Evolutionary conservation across 2,113 vertebrate genomes (phyloP).

Genomic region (Baryphthengus martii): DNA sequence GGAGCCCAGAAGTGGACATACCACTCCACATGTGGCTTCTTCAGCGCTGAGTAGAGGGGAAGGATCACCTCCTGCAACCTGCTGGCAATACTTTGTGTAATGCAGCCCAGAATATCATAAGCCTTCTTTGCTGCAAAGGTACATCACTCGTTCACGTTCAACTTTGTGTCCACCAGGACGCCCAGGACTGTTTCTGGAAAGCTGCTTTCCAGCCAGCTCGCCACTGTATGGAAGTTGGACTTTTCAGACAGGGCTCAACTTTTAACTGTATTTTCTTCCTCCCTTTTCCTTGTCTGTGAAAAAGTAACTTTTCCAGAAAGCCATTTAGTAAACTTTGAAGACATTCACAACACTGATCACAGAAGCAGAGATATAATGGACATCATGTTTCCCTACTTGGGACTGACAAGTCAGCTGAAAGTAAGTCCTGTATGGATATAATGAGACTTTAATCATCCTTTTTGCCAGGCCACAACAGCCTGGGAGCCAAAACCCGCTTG

Average conservation of each 20-base stretch:
- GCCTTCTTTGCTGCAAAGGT: background rate
- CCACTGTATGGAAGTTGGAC: background rate
- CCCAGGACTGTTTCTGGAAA: background rate
- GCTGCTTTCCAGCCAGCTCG: background rate
- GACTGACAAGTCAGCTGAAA: background rate
- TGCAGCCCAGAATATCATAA: background rate
- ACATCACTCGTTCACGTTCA: background rate
- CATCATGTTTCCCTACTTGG: background rate
- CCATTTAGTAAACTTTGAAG: background rate
- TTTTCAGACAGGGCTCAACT: background rate
- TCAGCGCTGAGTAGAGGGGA: background rate
- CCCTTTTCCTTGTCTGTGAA: background rate
- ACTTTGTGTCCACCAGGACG: background rate
- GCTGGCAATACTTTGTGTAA: background rate
- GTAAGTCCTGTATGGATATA: background rate
- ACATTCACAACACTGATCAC: background rate
- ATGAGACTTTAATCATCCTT: background rate
- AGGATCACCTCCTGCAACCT: too few relatives aligned
- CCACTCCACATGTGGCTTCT: background rate
- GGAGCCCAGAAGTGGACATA: background rate
- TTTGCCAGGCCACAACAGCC: background rate
- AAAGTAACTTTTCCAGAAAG: background rate
- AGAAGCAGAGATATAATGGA: background rate
- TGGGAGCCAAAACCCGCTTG: background rate
- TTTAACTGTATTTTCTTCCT: background rate